Base-by-base conservation (phyloP, 2,797 vertebrate species). In the Tympanoctomys barrerae region DNA sequence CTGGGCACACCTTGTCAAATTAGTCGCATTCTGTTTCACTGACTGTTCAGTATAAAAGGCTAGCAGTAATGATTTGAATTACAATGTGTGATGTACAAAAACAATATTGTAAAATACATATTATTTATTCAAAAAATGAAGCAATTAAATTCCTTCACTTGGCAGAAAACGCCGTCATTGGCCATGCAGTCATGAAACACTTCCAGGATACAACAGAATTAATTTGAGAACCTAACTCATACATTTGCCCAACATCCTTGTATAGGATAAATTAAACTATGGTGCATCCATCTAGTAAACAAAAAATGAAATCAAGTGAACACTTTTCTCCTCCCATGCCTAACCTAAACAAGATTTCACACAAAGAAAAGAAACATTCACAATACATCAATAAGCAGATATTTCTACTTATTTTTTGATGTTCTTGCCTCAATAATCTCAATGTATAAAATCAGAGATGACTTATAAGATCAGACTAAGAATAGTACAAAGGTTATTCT, bases 251-350 rank as follows among this genome's bases (percentile, higher is more conserved):
- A 84, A 24, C 21, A 80, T 42, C 7, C 36, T 89, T 78, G 39
- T 33, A 49, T 73, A 84, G 31, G 59, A 11, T 66, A 57, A 81
- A 94, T 49, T 90, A 92, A 77, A 80, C 81, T 68, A 26, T 90
- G 46, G 84, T 13, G 81, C 59, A 66, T 24, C 81, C 39, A 0
- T 46, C 4, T 42, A 83, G 59, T 31, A 66, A 82, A 81, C 11
- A 79, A 52, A 71, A 52, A 59, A 4, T 26, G 73, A 36, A 71
- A 42, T 61, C 36, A 85, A 7, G 36, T 52, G 10, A 73, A 42
- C 2, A 5, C 13, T 61, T 77, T 6, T 46, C 2, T 85, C 13
- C 71, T 11, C 3, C 1, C 73, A 66, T 88, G 24, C 0, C 5
- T 90, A 24, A 54, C 28, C 9, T 80, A 59, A 77, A 18, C 46